These are phyloP conservation scores for Felis catus DNA, from an alignment of 2,113 vertebrate species.

Conservation along the genomic window DNA sequence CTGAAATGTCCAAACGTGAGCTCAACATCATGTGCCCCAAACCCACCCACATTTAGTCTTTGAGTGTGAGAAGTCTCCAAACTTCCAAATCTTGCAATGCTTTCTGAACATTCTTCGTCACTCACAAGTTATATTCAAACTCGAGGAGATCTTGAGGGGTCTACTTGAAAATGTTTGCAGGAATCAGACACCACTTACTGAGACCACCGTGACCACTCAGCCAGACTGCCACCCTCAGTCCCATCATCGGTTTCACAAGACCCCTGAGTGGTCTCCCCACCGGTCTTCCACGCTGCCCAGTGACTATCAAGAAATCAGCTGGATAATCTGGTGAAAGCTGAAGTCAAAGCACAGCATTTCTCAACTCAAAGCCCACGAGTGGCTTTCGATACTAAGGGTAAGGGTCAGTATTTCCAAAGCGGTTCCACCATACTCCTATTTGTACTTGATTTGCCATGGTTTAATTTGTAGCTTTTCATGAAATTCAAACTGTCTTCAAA, in stretches of 20 bases:
- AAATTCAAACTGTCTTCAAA: background rate
- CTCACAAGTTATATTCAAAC: fast-evolving
- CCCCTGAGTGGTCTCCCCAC: too few species aligned
- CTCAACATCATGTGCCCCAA: background rate
- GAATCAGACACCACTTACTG: too few species aligned
- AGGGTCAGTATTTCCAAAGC: background rate
- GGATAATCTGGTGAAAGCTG: background rate
- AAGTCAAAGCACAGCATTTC: background rate
- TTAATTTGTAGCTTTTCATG: background rate
- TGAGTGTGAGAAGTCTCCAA: background rate
- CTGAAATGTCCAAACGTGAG: fast-evolving
- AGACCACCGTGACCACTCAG: fast-evolving
- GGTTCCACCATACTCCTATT: background rate
- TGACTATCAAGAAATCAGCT: too few species aligned
- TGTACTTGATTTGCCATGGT: too few species aligned
- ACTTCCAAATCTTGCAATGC: background rate
- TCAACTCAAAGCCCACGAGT: background rate
- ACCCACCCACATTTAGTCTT: background rate
- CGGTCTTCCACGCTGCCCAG: background rate
- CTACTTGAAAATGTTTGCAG: too few species aligned
- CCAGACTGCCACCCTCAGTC: background rate
- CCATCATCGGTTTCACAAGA: background rate
- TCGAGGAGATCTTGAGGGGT: fast-evolving
- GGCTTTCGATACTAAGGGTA: background rate
- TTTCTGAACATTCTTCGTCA: background rate